Evolutionary conservation across 1,140 invertebrate genomes (phyloP).

Genomic region (Drosophila truncata): DNA sequence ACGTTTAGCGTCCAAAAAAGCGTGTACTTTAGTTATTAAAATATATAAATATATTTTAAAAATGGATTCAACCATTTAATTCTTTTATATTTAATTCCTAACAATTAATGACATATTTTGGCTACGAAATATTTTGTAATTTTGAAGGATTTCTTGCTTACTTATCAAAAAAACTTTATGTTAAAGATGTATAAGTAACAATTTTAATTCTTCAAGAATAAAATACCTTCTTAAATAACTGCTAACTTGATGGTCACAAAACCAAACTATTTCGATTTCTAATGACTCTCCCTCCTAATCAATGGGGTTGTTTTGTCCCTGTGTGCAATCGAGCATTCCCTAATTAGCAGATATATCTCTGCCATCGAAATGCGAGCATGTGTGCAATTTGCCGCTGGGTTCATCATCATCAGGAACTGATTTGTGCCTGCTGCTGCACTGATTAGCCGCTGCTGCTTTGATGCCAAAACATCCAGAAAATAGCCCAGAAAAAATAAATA

Average conservation of each 20-base stretch:
- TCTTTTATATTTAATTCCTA: no score
- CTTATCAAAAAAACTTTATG: no score
- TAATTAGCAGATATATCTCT: slow-evolving; percentile 66
- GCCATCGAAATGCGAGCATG: slow-evolving; percentile 68
- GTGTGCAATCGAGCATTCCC: slow-evolving; percentile 56
- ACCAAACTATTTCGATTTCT: not conserved
- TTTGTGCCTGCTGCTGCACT: slow-evolving; percentile 41
- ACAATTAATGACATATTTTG: no score
- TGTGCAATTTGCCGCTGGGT: slow-evolving; percentile 66
- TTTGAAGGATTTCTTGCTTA: no score
- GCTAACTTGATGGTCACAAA: not conserved
- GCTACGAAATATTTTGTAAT: no score
- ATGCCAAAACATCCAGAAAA: slow-evolving; percentile 61
- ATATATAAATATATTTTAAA: no score
- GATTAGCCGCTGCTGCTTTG: slow-evolving; percentile 76
- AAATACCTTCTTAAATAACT: no score
- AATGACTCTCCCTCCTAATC: not conserved
- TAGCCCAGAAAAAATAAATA: slow-evolving; percentile 12
- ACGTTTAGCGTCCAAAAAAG: no score
- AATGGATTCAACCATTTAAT: no score
- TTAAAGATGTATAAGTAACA: no score
- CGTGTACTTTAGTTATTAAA: no score
- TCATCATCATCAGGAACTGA: slow-evolving; percentile 69
- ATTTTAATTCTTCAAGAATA: no score
- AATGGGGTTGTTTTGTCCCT: slow-evolving; percentile 40